Evolutionary conservation across 2,113 vertebrate genomes (phyloP).

Genomic region (Melierax canorus): DNA sequence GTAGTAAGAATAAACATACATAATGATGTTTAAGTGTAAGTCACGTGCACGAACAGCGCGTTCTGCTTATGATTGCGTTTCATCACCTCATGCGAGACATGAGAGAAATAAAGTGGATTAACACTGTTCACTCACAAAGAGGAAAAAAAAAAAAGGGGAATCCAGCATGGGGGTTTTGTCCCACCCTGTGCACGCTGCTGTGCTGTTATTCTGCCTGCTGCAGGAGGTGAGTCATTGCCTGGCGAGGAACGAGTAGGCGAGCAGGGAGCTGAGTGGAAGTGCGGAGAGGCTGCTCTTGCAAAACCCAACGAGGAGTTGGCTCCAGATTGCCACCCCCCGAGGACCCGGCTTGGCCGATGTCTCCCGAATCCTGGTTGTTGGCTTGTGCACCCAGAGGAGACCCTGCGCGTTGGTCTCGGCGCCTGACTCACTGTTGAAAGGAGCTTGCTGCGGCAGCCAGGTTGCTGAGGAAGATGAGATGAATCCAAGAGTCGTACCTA

Average conservation of each 20-base stretch:
- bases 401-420: background rate
- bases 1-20: background rate
- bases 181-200: background rate
- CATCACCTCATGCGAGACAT: background rate
- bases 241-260: fast-evolving
- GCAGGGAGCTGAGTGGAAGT: background rate
- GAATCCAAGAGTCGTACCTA: background rate
- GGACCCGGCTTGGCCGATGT: fast-evolving
- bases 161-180: background rate
- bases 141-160: background rate
- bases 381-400: background rate
- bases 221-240: background rate
- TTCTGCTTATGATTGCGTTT: background rate
- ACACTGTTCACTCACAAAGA: background rate
- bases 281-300: background rate
- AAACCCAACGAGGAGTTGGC: background rate
- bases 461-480: background rate
- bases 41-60: background rate
- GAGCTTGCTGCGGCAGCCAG: background rate
- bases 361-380: background rate
- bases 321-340: background rate
- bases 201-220: background rate
- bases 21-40: background rate
- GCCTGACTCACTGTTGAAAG: background rate
- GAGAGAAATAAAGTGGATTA: background rate